Conservation (phyloP, 2,797 vertebrate species). For the Dermochelys coriacea region DNA sequence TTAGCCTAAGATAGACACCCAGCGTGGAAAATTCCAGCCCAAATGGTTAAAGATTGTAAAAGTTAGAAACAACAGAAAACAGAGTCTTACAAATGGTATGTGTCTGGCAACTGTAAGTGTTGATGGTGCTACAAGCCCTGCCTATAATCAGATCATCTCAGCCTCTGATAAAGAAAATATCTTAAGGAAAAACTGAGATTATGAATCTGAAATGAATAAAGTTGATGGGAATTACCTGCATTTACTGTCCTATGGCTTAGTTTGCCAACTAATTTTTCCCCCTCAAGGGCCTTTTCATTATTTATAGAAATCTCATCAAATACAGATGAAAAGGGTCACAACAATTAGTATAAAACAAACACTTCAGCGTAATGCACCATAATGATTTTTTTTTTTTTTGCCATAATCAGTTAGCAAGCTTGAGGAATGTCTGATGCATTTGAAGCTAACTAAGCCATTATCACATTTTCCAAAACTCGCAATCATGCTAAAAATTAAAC, state of each 20-base stretch:
- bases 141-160: conserved; percentile 5
- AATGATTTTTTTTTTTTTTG: conserved; percentile 54
- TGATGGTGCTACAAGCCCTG: not conserved
- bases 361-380: conserved; percentile 43
- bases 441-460: conserved; percentile 35
- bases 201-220: conserved; percentile 1
- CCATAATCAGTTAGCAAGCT: conserved; percentile 49
- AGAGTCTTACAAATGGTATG: not conserved
- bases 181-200: not conserved
- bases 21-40: not conserved
- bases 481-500: not conserved
- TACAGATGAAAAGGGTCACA: conserved; percentile 71
- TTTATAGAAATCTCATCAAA: conserved; percentile 51
- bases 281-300: conserved; percentile 73
- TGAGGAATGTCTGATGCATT: conserved; percentile 21
- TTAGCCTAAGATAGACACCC: not conserved
- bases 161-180: not conserved
- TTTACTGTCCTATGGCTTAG: conserved; percentile 62
- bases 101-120: not conserved
- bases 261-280: conserved; percentile 62
- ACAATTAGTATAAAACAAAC: conserved; percentile 76
- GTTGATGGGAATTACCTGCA: not conserved
- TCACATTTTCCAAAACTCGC: not conserved
- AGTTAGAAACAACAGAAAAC: fast-evolving
- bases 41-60: not conserved